Percentiles rank a stretch among this genome's conserved stretches.
These are phyloP conservation scores for Pyrrhosoma nymphula DNA, from an alignment of 2,888 invertebrate species.

Conservation along the genomic window DNA sequence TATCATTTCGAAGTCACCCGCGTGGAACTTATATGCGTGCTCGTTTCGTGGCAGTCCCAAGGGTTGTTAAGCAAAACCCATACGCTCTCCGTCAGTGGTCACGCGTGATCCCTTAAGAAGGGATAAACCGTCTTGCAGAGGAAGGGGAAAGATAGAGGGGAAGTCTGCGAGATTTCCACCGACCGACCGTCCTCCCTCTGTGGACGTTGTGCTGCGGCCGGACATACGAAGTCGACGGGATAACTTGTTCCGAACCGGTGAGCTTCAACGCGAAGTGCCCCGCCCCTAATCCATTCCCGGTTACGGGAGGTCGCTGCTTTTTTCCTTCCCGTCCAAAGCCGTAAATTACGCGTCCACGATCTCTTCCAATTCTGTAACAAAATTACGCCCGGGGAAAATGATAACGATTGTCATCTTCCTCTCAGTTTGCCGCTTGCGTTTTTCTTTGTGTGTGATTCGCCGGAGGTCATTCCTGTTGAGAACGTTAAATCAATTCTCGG, in stretches of 20 bases:
- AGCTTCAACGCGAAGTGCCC: background rate
- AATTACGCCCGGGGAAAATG: background rate
- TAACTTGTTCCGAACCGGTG: background rate
- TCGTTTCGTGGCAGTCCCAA: background rate
- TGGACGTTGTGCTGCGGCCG: background rate
- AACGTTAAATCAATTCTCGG: too few species aligned
- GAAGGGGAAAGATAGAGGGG: background rate
- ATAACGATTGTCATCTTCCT: too few species aligned
- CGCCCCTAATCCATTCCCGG: too few species aligned
- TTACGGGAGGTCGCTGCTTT: background rate
- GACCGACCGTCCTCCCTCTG: background rate
- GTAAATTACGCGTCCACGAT: background rate
- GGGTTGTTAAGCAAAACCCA: background rate
- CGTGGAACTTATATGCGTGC: background rate
- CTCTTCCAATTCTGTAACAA: background rate
- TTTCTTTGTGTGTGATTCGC: too few species aligned
- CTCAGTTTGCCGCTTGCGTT: too few species aligned
- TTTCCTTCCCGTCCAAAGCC: background rate
- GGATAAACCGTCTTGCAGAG: background rate
- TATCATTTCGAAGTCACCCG: background rate
- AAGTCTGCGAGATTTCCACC: background rate
- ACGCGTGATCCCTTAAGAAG: background rate
- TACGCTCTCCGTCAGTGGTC: background rate
- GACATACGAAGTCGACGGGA: background rate
- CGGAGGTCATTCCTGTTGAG: too few species aligned